Base-by-base conservation (phyloP, 2,797 vertebrate species). In the Pterois miles region DNA sequence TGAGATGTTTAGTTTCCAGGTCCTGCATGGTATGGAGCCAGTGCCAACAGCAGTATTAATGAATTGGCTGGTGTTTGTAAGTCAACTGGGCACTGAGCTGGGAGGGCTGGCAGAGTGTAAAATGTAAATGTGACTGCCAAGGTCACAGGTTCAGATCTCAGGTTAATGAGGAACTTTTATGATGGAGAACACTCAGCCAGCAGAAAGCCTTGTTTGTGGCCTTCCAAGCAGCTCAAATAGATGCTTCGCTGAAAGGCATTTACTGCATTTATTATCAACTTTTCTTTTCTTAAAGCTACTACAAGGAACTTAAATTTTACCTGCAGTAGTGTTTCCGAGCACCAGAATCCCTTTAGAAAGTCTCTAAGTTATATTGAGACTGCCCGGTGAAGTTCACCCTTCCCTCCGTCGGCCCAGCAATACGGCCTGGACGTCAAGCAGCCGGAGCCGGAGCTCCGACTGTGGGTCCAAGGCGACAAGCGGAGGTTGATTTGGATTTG, bases 1-100 rank as follows among this genome's bases (percentile, higher is more conserved):
- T 70, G 66, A 86, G 81, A 80, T 74, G 50, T 86, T 86, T 84
- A 29, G 86, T 88, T 93, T 92, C 88, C 86, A 89, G 68, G 82
- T 84, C 78, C 77, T 79, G 77, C 33, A 58, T 84, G 65, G 70
- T 58, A 59, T 63, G 56, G 40, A 54, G 64, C 31, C 1, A 22
- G 22, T 85, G 87, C 86, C 92, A 93, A 23, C 73, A 40, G 62
- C 65, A 52, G 60, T 56, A 74, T 81, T 86, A 83, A 91, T 75
- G 76, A 89, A 88, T 74, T 8, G 2, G 58, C 40, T 66, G 2
- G 13, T 71, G 82, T 86, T 91, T 88, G 85, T 92, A 89, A 83
- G 84, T 73, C 66, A 77, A 74, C 80, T 67, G 81, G 83, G 82
- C 69, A 38, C 80, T 31, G 76, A 67, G 68, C 83, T 69, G 57